Evolutionary conservation across 2,888 invertebrate genomes (phyloP), one percentile per base, ranked within the genome.

Genomic region (Galerucella nymphaeae): DNA sequence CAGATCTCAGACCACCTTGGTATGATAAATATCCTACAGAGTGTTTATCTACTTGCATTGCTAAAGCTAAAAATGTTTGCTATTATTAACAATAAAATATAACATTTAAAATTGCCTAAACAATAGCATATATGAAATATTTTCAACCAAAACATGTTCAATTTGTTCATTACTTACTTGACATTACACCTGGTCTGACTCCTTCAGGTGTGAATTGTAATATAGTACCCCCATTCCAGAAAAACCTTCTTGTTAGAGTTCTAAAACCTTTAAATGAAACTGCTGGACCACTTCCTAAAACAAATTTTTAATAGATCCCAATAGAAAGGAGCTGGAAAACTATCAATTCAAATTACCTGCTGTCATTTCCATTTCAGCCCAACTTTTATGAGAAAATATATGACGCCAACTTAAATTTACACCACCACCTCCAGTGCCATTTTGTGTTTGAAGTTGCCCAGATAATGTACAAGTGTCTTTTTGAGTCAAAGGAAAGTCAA

Each of bases 1-100:
- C 91, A 1, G 94, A 93, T 86, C 92, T 80, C 80, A 88, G 85
- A 0, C 91, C 91, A 0, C 90, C 93, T 82, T 95, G 93, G 84
- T 95, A 96, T 0, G 95, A 94, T 50, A 98, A 86, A 81, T 96
- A 95, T 9, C 97, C 97, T 69, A 96, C 92, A 0, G 96, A 94
- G 83, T 96, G 93, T 71, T 93, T 93, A 82, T 96, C 96, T 75
- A 98, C 87, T 85, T 97, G 96, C 83, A 94, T 91, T 1, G 94
- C 96, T 81, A 97, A 86, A 8, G 94, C 93, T 94, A 84, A 1
- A 23, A 38, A 61, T 18, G 10, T 61, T 61, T 61, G 8, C 13
- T 41, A 10, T 10, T 61, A 16, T n/a, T 18, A 14, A 41, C 30
- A 38, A 69, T 2, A n/a, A 68, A 71, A 67, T 38, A 38, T 8